Evolutionary conservation across 23 tunicate species (phyloP).

Genomic region (Styela clava): DNA sequence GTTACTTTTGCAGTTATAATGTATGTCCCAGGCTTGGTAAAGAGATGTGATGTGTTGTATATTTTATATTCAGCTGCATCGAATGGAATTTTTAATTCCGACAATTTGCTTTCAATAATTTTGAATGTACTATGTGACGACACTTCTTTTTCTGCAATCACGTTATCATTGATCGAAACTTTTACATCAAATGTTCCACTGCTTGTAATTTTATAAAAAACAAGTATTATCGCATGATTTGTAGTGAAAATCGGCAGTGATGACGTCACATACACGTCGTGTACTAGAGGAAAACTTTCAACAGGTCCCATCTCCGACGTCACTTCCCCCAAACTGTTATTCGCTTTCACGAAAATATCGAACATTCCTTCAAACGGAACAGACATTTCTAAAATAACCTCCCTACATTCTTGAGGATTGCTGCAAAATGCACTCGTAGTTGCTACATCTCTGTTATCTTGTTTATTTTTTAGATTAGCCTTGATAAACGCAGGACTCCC

Average conservation of each 20-base stretch:
- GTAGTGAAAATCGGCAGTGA: not conserved
- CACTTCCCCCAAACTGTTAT: not conserved
- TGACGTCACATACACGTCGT: not conserved
- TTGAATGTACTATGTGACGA: too few relatives aligned
- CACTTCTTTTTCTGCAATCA: not conserved
- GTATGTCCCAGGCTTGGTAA: too few relatives aligned
- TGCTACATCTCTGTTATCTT: not conserved
- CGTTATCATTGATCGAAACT: not conserved
- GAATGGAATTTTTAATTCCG: too few relatives aligned
- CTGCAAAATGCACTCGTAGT: not conserved
- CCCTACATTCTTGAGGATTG: not conserved
- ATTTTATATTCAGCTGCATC: too few relatives aligned
- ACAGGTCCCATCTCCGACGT: not conserved
- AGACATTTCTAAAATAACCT: not conserved
- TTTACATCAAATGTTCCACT: not conserved
- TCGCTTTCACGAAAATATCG: not conserved
- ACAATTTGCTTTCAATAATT: too few relatives aligned
- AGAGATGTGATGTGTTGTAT: too few relatives aligned
- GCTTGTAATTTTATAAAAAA: too few relatives aligned
- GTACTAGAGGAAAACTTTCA: not conserved
- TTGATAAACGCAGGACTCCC: slow-evolving; percentile 9
- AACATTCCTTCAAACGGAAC: slow-evolving; percentile 7
- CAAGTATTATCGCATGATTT: not conserved
- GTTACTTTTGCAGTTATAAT: too few relatives aligned
- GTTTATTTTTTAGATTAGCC: not conserved